Evolutionary conservation across 2,797 vertebrate species (phyloP), one percentile per base, ranked within the genome.

Genomic region (Bucorvus abyssinicus): DNA sequence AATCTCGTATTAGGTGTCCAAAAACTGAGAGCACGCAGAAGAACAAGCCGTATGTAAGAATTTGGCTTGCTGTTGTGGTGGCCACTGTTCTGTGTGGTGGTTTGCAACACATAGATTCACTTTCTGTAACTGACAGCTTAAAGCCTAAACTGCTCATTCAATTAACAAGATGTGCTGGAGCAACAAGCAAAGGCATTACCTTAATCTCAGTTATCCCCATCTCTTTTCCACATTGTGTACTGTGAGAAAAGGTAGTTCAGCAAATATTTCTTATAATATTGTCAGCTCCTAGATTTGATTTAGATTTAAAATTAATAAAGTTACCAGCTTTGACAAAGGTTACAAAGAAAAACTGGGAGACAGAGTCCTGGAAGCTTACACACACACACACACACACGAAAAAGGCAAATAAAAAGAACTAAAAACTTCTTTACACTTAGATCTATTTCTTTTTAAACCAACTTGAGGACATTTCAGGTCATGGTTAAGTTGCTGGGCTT

Each of bases 1-100:
- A 1, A 1, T 38, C 24, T 67, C 1, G 0, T 50, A 32, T 20
- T 47, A 60, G 4, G 7, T 30, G 27, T 19, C 20, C 26, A 57
- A 45, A 75, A 81, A 10, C 18, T 71, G 49, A 63, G 38, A 61
- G 6, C 30, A 60, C 7, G 1, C 2, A 5, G 32, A 38, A 24
- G 32, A 57, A 59, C 40, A 10, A 52, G 15, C 8, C n/a, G 40
- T 32, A 32, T 3, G 5, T 56, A 61, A 80, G 23, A 69, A 68
- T 5, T 14, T 52, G 18, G 17, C 9, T 83, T 89, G 23, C 14
- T 92, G 3, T n/a, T 32, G 32, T 53, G 38, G 26, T 81, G n/a
- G 40, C 14, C 30, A 32, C 29, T 45, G 34, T 45, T n/a, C 36
- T 71, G 22, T 75, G 24, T 56, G 22, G 26, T 36, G 11, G 5